These are phyloP conservation scores for Ctenoplectra terminalis DNA, from an alignment of 1,140 invertebrate species.

Conservation along the genomic window DNA sequence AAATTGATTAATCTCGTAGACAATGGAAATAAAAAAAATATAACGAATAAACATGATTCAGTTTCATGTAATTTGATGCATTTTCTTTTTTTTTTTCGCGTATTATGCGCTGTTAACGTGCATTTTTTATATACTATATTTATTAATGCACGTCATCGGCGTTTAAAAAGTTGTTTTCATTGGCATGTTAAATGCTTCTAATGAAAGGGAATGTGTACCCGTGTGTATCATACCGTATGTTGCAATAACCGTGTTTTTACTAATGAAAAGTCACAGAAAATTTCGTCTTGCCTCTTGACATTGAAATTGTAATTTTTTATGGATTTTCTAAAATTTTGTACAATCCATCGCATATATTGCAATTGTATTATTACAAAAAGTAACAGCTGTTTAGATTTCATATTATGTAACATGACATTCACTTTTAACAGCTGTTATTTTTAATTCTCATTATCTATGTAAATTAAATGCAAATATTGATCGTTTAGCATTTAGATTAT, in stretches of 20 bases:
- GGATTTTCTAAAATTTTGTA: not conserved
- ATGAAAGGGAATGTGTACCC: not conserved
- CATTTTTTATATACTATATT: not conserved
- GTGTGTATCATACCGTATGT: not conserved
- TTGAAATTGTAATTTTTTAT: not conserved
- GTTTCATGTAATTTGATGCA: not conserved
- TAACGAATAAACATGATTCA: not conserved
- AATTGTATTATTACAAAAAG: not conserved
- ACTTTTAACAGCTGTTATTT: slow-evolving; percentile 57
- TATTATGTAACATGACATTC: slow-evolving; percentile 64
- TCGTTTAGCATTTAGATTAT: not conserved
- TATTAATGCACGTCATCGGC: too few relatives aligned
- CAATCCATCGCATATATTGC: not conserved
- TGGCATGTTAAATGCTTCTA: not conserved
- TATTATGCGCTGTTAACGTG: not conserved
- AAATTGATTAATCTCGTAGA: not conserved
- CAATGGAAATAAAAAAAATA: not conserved
- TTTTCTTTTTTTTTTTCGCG: not conserved
- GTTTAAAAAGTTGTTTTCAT: not conserved
- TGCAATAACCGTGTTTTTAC: not conserved
- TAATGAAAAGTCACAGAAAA: not conserved
- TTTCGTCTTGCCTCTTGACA: not conserved
- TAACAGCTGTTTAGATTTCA: slow-evolving; percentile 62
- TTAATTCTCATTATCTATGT: not conserved
- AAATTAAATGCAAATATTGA: not conserved